A percentile compares a stretch with the other conserved stretches of the same genome.
Evolutionary conservation across 2,888 invertebrate species (phyloP).

Genomic region (Rosalia funebris): DNA sequence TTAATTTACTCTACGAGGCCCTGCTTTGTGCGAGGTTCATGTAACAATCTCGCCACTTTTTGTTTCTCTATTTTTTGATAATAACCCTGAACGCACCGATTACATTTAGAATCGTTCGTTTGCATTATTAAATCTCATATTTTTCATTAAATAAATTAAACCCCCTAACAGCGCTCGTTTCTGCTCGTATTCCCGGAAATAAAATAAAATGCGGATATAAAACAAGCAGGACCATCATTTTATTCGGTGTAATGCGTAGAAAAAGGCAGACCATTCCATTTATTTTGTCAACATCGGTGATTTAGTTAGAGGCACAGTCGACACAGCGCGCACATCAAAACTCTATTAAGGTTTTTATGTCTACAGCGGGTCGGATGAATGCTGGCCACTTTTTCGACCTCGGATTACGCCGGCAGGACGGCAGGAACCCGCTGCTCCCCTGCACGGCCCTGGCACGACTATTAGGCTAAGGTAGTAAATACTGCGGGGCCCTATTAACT

Average conservation of each 20-base stretch:
- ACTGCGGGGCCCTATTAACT: constrained; percentile 53
- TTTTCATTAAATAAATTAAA: constrained; percentile 23
- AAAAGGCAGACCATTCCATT: constrained; percentile 50
- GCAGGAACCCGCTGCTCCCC: constrained; percentile 40
- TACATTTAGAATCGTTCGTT: constrained; percentile 11
- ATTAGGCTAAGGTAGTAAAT: constrained; percentile 54
- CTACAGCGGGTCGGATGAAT: constrained; percentile 41
- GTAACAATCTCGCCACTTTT: constrained; percentile 2
- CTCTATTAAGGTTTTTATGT: constrained; percentile 54
- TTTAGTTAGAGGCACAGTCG: constrained; percentile 47
- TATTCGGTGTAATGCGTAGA: constrained; percentile 44
- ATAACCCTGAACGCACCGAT: constrained; percentile 10
- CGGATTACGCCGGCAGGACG: background rate
- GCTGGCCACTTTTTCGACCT: constrained; percentile 26
- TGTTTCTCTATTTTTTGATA: constrained; percentile 1
- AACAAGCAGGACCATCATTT: constrained; percentile 50
- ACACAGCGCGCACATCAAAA: constrained; percentile 51
- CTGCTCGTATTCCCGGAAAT: constrained; percentile 24
- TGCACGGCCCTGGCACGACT: constrained; percentile 39
- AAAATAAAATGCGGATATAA: constrained; percentile 49
- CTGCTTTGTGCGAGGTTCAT: background rate
- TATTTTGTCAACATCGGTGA: constrained; percentile 54
- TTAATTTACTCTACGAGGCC: background rate
- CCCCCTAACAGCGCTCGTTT: constrained; percentile 4
- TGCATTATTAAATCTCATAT: constrained; percentile 9